These are phyloP conservation scores for rat (Rattus norvegicus) DNA, from an alignment of 2,113 vertebrate species.

Conservation along the genomic window DNA sequence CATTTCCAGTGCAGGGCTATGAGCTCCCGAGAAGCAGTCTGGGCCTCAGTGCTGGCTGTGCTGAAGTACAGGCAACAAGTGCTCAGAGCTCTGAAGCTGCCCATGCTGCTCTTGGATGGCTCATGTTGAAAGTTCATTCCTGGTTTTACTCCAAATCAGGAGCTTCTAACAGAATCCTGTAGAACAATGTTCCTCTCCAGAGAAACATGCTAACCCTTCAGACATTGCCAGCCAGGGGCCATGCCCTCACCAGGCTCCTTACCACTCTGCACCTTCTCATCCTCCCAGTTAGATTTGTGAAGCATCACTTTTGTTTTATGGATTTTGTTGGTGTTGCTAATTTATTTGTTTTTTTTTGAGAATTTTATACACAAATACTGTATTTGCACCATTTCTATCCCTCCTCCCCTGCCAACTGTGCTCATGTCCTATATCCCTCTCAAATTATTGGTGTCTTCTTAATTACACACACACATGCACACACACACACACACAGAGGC, in stretches of 20 bases:
- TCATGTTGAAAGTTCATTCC: background rate
- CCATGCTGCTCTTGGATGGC: background rate
- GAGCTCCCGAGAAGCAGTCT: background rate
- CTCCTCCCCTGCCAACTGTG: background rate
- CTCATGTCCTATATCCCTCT: background rate
- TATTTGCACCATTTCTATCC: background rate
- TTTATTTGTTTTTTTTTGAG: slow-evolving; percentile 1
- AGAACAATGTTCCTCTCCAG: background rate
- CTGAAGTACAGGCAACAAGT: background rate
- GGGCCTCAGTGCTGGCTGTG: background rate
- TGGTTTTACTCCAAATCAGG: background rate
- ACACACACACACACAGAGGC: too few relatives aligned
- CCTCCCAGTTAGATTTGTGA: background rate
- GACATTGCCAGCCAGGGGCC: background rate
- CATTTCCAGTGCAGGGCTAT: background rate
- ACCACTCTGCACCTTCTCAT: background rate
- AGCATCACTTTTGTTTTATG: background rate
- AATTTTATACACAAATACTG: background rate
- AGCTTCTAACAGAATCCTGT: background rate
- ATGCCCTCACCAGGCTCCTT: background rate
- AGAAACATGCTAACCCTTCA: background rate
- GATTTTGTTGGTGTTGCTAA: background rate
- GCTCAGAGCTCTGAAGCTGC: background rate
- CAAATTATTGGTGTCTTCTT: background rate
- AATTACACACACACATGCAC: background rate